Evolutionary conservation across 2,113 vertebrate genomes (phyloP), one percentile per base, ranked within the genome.

Genomic region (Hippoglossus stenolepis): DNA sequence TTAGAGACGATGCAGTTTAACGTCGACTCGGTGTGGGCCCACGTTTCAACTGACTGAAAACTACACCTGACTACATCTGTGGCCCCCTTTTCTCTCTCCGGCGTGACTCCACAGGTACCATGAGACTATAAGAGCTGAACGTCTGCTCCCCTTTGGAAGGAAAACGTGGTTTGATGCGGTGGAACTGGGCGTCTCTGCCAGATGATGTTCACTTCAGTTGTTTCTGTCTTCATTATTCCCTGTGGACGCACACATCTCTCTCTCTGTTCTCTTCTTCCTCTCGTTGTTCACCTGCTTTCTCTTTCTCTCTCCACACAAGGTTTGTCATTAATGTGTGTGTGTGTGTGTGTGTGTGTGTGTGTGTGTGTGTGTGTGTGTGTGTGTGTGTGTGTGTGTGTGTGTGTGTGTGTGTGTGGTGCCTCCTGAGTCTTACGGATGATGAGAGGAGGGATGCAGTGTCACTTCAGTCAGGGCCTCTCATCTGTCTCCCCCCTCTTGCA

Each of bases 371-470:
- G 35, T 35, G 35, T 80, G 59, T 73, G 58, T 64, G 67, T 70
- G 63, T 63, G 64, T 51, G 40, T 75, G 70, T 73, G 77, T 84
- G 68, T 57, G 45, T 75, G 63, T 62, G 49, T 67, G 62, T 54
- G 17, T 65, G 40, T 67, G 73, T 74, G 57, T 70, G 69, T 35
- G 65, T 63, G 69, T 64, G 54, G 47, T 64, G 80, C 79, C 84
- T 84, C 82, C 53, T 1, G 90, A 90, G 82, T 88, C 62, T 73
- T 64, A 23, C 0, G 0, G 75, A 82, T 86, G 87, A 89, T 80
- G 84, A 87, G 82, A 87, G 82, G 84, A 89, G 82, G 80, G 82
- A 90, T 84, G 71, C 59, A 8, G 80, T 89, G 90, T 88, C 89
- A 89, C 78, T 84, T 79, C 68, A 85, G 80, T 89, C 89, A 84